Conservation (phyloP, 1,140 invertebrate genomes). For the Battus philenor region DNA sequence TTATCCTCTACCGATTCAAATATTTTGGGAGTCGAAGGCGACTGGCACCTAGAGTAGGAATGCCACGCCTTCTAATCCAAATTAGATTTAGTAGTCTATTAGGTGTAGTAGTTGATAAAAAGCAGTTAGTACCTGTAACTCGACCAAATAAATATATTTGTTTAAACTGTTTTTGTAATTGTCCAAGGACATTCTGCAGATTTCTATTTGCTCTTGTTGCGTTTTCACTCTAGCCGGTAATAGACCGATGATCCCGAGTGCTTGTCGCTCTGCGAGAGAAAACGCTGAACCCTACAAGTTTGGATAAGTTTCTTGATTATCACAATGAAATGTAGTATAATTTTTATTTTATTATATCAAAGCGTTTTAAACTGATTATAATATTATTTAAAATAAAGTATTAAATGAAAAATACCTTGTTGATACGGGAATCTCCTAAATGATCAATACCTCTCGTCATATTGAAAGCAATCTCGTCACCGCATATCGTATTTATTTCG, state of each 20-base stretch:
- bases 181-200: slow-evolving; percentile 90
- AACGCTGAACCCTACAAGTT: slow-evolving; percentile 93
- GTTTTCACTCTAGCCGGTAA: slow-evolving; percentile 94
- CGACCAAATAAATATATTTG: slow-evolving; percentile 92
- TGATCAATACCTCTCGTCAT: slow-evolving; percentile 85
- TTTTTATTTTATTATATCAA: no score
- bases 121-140: slow-evolving; percentile 87
- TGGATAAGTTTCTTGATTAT: no score
- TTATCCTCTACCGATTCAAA: no score
- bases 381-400: neutral
- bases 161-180: slow-evolving; percentile 92
- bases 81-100: no score
- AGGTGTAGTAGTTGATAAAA: no score
- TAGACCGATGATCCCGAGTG: slow-evolving; percentile 93
- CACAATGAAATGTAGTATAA: no score
- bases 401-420: slow-evolving; percentile 79
- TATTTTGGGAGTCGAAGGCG: no score
- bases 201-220: slow-evolving; percentile 92
- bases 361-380: neutral
- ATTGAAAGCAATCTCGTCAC: slow-evolving; percentile 64
- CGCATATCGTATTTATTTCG: slow-evolving; percentile 21
- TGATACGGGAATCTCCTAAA: slow-evolving; percentile 85
- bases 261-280: slow-evolving; percentile 92
- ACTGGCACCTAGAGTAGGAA: no score
- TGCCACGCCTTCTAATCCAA: no score